These are phyloP conservation scores for Microhierax caerulescens DNA, from an alignment of 2,797 vertebrate genomes.

Conservation along the genomic window DNA sequence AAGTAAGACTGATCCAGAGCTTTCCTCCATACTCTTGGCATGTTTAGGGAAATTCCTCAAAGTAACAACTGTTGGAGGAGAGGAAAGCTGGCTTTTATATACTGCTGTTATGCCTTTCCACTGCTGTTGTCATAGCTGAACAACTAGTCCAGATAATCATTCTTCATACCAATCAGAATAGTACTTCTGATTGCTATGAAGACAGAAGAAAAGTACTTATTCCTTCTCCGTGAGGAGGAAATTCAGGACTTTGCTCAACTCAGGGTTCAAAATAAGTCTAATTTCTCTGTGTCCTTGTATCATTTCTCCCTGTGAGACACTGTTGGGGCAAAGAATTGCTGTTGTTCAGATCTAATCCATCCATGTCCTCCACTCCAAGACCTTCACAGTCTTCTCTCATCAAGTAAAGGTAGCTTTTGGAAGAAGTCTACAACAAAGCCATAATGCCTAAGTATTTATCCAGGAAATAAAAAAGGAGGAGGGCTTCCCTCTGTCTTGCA, in stretches of 20 bases:
- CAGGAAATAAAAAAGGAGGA: not conserved
- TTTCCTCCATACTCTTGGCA: not conserved
- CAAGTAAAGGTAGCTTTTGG: not conserved
- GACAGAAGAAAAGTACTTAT: not conserved
- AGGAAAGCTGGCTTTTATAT: not conserved
- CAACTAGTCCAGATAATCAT: not conserved
- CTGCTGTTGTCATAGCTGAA: not conserved
- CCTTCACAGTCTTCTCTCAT: not conserved
- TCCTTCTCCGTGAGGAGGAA: not conserved
- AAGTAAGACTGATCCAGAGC: not conserved
- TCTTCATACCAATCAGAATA: not conserved
- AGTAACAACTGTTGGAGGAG: not conserved
- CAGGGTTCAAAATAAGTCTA: not conserved
- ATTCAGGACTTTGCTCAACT: not conserved
- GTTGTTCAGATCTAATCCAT: not conserved
- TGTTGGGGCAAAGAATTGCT: not conserved
- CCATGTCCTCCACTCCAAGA: not conserved
- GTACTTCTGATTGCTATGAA: not conserved
- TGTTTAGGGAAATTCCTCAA: not conserved
- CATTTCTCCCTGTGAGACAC: not conserved
- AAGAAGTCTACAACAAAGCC: not conserved
- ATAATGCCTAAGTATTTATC: not conserved
- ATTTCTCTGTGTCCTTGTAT: not conserved
- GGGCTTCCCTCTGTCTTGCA: not conserved
- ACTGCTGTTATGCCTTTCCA: not conserved